These are phyloP conservation scores for Molorchus minor DNA, from an alignment of 2,888 invertebrate species.

Conservation along the genomic window DNA sequence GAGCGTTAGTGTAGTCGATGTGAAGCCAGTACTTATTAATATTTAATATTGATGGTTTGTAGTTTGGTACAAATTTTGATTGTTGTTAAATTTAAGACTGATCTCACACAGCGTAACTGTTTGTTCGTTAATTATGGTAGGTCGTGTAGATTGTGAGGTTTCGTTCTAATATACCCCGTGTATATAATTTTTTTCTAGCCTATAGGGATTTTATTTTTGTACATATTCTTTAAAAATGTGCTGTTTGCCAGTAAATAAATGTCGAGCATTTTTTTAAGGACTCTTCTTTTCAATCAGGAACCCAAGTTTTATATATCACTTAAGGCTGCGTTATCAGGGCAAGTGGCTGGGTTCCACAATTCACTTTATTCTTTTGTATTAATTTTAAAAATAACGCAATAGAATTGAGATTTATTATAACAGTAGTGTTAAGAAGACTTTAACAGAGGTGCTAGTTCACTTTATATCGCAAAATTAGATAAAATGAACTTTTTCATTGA, in stretches of 20 bases:
- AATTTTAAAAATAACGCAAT: too few relatives aligned
- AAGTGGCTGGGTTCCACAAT: too few relatives aligned
- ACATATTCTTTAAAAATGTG: slow-evolving; percentile 21
- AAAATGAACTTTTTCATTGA: too few relatives aligned
- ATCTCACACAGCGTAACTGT: slow-evolving; percentile 41
- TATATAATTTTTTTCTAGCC: slow-evolving; percentile 13
- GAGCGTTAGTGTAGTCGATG: slow-evolving; percentile 18
- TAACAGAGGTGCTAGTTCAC: too few relatives aligned
- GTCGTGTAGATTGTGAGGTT: slow-evolving; percentile 15
- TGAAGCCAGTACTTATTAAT: slow-evolving; percentile 45
- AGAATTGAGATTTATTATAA: too few relatives aligned
- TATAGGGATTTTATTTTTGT: slow-evolving; percentile 22
- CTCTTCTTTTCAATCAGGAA: too few relatives aligned
- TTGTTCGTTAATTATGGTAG: slow-evolving; percentile 22
- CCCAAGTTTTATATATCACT: too few relatives aligned
- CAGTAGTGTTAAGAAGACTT: too few relatives aligned
- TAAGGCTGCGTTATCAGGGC: too few relatives aligned
- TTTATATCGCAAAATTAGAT: too few relatives aligned
- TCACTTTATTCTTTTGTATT: too few relatives aligned
- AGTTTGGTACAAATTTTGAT: slow-evolving; percentile 30
- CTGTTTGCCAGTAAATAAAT: slow-evolving; percentile 24
- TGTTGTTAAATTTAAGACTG: slow-evolving; percentile 43
- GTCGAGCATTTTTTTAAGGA: slow-evolving; percentile 15
- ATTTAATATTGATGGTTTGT: slow-evolving; percentile 17
- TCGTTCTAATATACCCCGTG: slow-evolving; percentile 18